phyloP scores from a whole-genome alignment of 2,113 vertebrate genomes.

The Cavia aperea region DNA sequence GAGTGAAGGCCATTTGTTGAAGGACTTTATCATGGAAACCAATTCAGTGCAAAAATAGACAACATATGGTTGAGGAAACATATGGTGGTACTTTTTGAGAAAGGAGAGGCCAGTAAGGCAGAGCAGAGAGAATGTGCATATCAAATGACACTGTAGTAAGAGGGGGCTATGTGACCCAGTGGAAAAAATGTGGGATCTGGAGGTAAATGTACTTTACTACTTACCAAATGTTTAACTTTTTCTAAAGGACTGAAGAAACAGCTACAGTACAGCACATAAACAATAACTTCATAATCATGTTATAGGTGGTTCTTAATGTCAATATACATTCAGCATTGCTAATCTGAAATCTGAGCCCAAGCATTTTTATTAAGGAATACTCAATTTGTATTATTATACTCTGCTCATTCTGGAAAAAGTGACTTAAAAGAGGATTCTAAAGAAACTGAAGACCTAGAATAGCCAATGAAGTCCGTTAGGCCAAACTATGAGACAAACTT shows the following conservation, averaged over 20 bases:
- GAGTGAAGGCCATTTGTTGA: neutral
- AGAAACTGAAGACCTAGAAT: conserved; percentile 3
- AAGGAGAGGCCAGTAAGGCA: neutral
- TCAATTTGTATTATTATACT: neutral
- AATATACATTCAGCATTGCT: neutral
- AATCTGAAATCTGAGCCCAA: neutral
- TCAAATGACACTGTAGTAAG: neutral
- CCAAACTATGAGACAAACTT: neutral
- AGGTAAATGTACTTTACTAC: neutral
- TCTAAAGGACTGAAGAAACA: conserved; percentile 20
- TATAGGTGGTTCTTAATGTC: neutral
- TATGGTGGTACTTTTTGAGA: neutral
- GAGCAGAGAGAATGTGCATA: neutral
- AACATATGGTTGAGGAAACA: neutral
- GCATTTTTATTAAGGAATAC: neutral
- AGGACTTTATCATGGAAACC: neutral
- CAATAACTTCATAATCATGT: neutral
- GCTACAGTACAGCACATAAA: conserved; percentile 16
- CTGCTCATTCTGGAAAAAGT: neutral
- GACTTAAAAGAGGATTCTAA: neutral
- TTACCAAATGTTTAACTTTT: neutral
- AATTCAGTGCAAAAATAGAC: neutral
- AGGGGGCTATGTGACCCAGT: neutral
- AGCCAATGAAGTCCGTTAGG: neutral
- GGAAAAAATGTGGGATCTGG: neutral